Percentiles rank a stretch among this genome's conserved stretches.
Conservation (phyloP, 2,113 vertebrate species). For the Melanerpes formicivorus region DNA sequence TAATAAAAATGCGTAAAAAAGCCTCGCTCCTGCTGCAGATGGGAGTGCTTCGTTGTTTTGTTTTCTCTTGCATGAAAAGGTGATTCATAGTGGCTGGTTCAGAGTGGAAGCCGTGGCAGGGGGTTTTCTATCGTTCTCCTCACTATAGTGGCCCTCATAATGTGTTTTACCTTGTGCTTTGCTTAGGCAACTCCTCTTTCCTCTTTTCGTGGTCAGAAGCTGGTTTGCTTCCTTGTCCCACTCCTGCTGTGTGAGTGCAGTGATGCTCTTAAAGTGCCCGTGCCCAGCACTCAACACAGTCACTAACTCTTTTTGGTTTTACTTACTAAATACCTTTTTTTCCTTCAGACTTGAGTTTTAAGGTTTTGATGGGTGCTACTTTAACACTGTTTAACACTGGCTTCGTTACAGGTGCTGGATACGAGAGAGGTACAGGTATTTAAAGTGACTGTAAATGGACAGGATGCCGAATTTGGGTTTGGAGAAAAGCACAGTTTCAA, state of each 20-base stretch:
- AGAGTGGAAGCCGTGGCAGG: not conserved
- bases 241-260: not conserved
- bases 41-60: rapidly evolving
- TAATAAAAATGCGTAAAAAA: not conserved
- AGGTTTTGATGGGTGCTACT: not conserved
- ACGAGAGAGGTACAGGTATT: conserved; percentile 85
- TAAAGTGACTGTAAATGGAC: conserved; percentile 85
- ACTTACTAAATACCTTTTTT: not conserved
- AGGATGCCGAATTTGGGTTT: conserved; percentile 82
- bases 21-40: rapidly evolving
- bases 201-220: not conserved
- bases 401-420: conserved; percentile 87
- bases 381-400: not conserved
- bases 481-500: conserved; percentile 89
- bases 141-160: not conserved
- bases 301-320: not conserved
- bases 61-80: not conserved
- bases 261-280: not conserved
- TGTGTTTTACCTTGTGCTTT: not conserved
- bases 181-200: not conserved
- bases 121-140: rapidly evolving
- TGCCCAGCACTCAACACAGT: not conserved
- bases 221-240: not conserved
- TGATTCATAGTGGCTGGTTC: rapidly evolving
- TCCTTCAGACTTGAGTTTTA: not conserved